Base-by-base conservation (phyloP, 2,888 invertebrate species). In the Lucinisca nassula region DNA sequence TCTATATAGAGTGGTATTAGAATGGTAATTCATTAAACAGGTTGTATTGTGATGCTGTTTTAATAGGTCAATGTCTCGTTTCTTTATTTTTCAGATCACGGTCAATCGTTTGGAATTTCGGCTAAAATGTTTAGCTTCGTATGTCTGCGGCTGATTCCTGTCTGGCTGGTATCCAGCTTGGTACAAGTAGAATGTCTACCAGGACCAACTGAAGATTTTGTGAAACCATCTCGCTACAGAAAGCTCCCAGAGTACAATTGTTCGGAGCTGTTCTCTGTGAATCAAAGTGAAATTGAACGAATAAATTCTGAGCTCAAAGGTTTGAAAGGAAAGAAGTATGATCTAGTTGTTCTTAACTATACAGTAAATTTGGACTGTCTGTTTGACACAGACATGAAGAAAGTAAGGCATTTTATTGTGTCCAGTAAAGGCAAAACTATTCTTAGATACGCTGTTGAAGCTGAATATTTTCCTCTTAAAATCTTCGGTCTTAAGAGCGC, bases 191-290 rank as follows among this genome's bases (percentile, higher is more conserved):
- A n/a, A n/a, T n/a, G 61, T 24, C 27, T 61, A 14, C 61, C 24
- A n/a, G 61, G 24, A 61, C 27, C 27, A 4, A 51, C 21, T 21
- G 61, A 61, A 4, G n/a, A 27, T 30, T 12, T 24, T 8, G 4
- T 30, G 61, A 6, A 61, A 6, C 61, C 61, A 24, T 1, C 17
- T 24, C 32, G 67, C 17, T 30, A 35, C 67, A 67, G 67, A 35
- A 67, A 67, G 21, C 67, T 67, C 17, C 67, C 67, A 67, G 35
- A 67, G 17, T 67, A 67, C 67, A 35, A 67, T 21, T 67, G 67
- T 21, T 2, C 27, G 35, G 67, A 67, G 1, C 67, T 67, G 1
- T 67, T 21, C 35, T 12, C 67, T 10, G 35, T 67, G 27, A 17
- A 32, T 21, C 35, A 67, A 1, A 35, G 17, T 30, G 67, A 67